Base-by-base conservation (phyloP, 2,797 vertebrate genomes). In the Astyanax mexicanus region DNA sequence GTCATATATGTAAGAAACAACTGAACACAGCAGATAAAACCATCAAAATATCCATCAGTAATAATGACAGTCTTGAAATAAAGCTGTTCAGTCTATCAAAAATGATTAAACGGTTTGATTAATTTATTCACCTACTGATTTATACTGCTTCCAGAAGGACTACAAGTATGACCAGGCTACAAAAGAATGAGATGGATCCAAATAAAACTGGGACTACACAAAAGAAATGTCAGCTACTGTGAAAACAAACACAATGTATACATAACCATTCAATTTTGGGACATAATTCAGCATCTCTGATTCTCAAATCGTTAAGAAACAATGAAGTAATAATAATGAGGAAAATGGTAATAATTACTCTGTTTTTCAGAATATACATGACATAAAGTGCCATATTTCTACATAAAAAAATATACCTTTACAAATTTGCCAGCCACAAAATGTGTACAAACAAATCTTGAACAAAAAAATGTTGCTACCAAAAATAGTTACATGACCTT, bases 381-480 rank as follows among this genome's bases (percentile, higher is more conserved):
- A 93, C 89, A 89, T 93, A 93, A 93, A 93, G 92, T 93, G 92
- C 92, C 91, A 92, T 83, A 76, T 78, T 82, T 90, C 87, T 88
- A 89, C 87, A 89, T 94, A 93, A 87, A 94, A 93, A 93, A 93
- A 94, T 91, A 93, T 90, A 93, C 88, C 92, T 91, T 92, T 88
- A 86, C 84, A 88, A 86, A 89, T 89, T 90, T 90, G 64, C 55
- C 79, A 78, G 57, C 51, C 62, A 40, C 72, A 88, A 90, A 89
- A 87, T 86, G 89, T 88, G 85, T 90, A 92, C 90, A 91, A 91
- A 93, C 90, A 89, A 44, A 84, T 80, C 91, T 84, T 87, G 83
- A 88, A 89, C 84, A 90, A 49, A 89, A 89, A 85, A 87, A 84
- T 86, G 75, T 77, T 81, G 80, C 74, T 76, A 87, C 86, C 86